These are phyloP conservation scores for Lasioglossum figueresi DNA, from an alignment of 2,888 invertebrate species.

Conservation along the genomic window DNA sequence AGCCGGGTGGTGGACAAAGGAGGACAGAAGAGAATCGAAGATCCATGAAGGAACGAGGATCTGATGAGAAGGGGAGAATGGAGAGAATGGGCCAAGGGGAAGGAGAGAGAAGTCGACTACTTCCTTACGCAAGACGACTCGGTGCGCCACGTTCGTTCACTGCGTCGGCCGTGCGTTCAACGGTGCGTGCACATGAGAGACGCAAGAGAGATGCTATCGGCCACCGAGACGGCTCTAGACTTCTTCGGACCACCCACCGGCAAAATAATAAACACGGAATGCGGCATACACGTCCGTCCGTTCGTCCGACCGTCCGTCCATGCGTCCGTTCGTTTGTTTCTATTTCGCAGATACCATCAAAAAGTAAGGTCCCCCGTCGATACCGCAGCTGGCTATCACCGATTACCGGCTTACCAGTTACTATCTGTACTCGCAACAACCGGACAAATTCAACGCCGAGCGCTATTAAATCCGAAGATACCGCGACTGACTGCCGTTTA, in stretches of 20 bases:
- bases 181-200: conserved; percentile 76
- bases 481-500: background rate
- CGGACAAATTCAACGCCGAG: conserved; percentile 21
- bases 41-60: conserved; percentile 39
- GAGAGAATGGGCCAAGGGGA: conserved; percentile 43
- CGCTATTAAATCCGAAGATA: background rate
- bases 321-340: conserved; percentile 68
- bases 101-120: conserved; percentile 71
- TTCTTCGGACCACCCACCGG: conserved; percentile 80
- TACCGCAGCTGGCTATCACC: conserved; percentile 61
- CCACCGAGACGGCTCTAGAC: conserved; percentile 77
- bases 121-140: conserved; percentile 79
- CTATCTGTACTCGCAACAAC: conserved; percentile 6
- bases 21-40: conserved; percentile 27
- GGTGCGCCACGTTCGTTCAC: conserved; percentile 70
- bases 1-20: conserved; percentile 33
- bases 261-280: conserved; percentile 81
- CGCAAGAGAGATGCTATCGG: conserved; percentile 78
- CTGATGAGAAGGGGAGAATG: conserved; percentile 37
- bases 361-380: conserved; percentile 63
- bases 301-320: conserved; percentile 64
- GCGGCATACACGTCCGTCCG: conserved; percentile 71
- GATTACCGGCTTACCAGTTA: conserved; percentile 43
- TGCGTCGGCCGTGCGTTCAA: conserved; percentile 75
- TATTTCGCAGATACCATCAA: conserved; percentile 74